These are phyloP conservation scores for Dioctria rufipes DNA, from an alignment of 2,888 invertebrate species.

Conservation along the genomic window DNA sequence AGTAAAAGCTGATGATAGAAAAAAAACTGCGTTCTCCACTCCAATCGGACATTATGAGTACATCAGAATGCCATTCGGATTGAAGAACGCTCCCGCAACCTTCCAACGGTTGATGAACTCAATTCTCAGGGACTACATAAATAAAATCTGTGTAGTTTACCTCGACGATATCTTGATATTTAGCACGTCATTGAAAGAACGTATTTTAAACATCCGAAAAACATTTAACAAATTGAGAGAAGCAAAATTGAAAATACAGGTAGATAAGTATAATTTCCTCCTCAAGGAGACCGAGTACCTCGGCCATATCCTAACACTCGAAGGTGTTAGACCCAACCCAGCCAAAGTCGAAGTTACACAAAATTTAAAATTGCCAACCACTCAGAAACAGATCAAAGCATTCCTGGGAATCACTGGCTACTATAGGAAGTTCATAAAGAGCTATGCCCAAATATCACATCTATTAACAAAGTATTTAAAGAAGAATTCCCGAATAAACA, in stretches of 20 bases:
- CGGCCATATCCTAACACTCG: conserved; percentile 55
- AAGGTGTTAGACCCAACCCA: conserved; percentile 56
- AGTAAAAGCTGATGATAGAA: too few species aligned
- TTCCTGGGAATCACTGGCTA: conserved; percentile 20
- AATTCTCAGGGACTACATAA: background rate
- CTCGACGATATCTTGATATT: conserved; percentile 58
- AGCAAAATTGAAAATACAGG: conserved; percentile 54
- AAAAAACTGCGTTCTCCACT: conserved; percentile 60
- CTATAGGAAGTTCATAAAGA: conserved; percentile 19
- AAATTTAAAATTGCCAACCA: conserved; percentile 14
- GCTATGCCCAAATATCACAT: conserved; percentile 4
- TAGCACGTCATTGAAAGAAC: conserved; percentile 57
- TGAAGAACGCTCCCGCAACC: conserved; percentile 42
- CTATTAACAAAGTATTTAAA: conserved; percentile 25
- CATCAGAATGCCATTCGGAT: conserved; percentile 55
- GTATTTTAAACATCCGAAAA: conserved; percentile 39
- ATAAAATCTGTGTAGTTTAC: conserved; percentile 10
- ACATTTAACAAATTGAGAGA: conserved; percentile 53
- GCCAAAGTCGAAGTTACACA: conserved; percentile 51
- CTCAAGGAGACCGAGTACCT: conserved; percentile 54
- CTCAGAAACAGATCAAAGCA: conserved; percentile 32
- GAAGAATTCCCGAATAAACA: conserved; percentile 18
- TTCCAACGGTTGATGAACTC: too few species aligned
- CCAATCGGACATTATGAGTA: conserved; percentile 51
- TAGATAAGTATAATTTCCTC: conserved; percentile 57